These are phyloP conservation scores for Pristionchus exspectatus DNA, from an alignment of 2,888 invertebrate species.

Conservation along the genomic window DNA sequence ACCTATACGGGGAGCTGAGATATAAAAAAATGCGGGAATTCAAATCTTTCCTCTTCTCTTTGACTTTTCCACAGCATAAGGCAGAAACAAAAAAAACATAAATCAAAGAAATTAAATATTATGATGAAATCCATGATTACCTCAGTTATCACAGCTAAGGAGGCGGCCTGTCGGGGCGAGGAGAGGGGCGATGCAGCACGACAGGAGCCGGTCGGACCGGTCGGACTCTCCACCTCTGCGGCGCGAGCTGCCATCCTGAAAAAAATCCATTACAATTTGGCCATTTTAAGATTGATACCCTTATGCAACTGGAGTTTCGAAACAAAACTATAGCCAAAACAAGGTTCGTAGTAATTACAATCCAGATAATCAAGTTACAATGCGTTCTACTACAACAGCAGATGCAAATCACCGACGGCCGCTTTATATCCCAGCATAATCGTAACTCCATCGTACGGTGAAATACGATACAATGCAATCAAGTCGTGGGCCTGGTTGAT, in stretches of 20 bases:
- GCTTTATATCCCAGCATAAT: not conserved
- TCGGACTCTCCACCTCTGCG: constrained; percentile 38
- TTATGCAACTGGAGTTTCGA: too few species aligned
- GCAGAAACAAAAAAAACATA: too few species aligned
- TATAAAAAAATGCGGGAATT: too few species aligned
- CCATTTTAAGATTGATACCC: too few species aligned
- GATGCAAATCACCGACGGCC: not conserved
- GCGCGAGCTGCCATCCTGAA: constrained; percentile 14
- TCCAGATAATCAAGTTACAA: not conserved
- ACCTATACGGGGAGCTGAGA: too few species aligned
- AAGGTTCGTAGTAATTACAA: too few species aligned
- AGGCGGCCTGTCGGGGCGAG: constrained; percentile 54
- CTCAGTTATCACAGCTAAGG: constrained; percentile 71
- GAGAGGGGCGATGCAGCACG: constrained; percentile 51
- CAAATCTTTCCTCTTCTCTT: too few species aligned
- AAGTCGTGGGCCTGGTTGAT: not conserved
- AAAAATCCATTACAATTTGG: not conserved
- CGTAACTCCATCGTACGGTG: not conserved
- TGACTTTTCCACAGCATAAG: too few species aligned
- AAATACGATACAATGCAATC: not conserved
- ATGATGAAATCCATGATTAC: constrained; percentile 29
- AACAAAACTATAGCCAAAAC: too few species aligned
- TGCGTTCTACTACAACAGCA: not conserved
- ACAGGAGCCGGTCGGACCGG: not conserved
- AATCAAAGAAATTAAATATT: too few species aligned